Conservation (phyloP, 2,888 invertebrate species). For the Drosophila peninsularis region DNA sequence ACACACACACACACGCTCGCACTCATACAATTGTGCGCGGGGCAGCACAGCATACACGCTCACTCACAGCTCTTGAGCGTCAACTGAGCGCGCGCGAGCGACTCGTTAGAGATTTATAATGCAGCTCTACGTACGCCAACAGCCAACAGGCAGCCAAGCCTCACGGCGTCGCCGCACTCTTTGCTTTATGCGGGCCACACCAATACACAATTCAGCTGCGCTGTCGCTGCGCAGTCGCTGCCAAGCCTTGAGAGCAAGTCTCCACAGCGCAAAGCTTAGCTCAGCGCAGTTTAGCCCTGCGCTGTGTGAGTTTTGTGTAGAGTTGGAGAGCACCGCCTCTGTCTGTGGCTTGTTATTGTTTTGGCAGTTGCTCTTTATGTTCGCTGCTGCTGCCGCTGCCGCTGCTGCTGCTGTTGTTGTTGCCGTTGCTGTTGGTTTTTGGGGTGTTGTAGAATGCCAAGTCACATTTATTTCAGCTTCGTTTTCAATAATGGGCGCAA, state of each 20-base stretch:
- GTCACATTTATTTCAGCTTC: constrained; percentile 68
- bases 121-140: constrained; percentile 47
- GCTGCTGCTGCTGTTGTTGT: constrained; percentile 11
- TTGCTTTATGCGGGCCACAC: constrained; percentile 50
- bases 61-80: constrained; percentile 58
- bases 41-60: constrained; percentile 55
- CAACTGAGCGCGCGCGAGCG: constrained; percentile 69
- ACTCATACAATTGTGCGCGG: constrained; percentile 36
- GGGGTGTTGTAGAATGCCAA: constrained; percentile 66
- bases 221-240: constrained; percentile 47
- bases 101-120: constrained; percentile 71
- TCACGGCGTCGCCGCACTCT: constrained; percentile 40
- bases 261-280: constrained; percentile 74
- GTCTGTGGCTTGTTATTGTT: constrained; percentile 27
- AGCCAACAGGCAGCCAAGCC: constrained; percentile 47
- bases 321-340: constrained; percentile 50
- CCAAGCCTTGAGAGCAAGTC: constrained; percentile 45
- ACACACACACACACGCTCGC: constrained; percentile 42
- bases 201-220: constrained; percentile 38
- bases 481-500: constrained; percentile 73
- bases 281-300: constrained; percentile 74
- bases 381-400: constrained; percentile 11
- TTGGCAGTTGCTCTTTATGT: constrained; percentile 19
- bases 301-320: constrained; percentile 39
- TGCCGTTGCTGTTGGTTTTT: constrained; percentile 32